Conservation (phyloP, 2,113 vertebrate species). For the Tringa solitaria region DNA sequence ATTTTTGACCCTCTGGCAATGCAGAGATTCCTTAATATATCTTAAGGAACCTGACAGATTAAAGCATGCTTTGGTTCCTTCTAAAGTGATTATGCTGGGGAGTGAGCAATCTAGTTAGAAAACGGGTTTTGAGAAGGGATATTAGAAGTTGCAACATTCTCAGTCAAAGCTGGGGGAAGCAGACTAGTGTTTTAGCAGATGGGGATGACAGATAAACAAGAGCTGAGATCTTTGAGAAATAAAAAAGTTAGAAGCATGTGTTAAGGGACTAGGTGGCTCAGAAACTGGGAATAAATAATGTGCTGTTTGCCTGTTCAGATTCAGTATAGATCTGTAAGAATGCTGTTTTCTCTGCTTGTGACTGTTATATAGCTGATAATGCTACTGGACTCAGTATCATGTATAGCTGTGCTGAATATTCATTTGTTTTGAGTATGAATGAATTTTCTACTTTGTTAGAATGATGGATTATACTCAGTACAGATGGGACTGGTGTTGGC, state of each 20-base stretch:
- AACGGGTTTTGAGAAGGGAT: background rate
- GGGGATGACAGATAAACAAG: background rate
- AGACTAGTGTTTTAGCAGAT: background rate
- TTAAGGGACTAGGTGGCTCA: background rate
- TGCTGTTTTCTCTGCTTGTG: background rate
- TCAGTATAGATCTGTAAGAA: background rate
- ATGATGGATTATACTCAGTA: background rate
- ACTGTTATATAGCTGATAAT: background rate
- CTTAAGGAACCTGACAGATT: background rate
- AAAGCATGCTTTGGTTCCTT: background rate
- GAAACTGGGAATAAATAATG: background rate
- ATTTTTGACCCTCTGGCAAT: background rate
- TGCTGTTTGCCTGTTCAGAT: background rate
- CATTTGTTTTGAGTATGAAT: background rate
- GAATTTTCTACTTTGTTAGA: background rate
- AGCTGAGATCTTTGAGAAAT: background rate
- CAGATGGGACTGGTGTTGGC: constrained; percentile 5
- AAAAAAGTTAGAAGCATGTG: background rate
- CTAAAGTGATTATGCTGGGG: background rate
- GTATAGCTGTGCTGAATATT: background rate
- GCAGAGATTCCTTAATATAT: background rate
- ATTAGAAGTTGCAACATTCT: background rate
- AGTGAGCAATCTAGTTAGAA: background rate
- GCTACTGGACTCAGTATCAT: background rate
- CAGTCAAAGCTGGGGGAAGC: background rate